Evolutionary conservation across 2,888 invertebrate genomes (phyloP).

Genomic region (Drosophila paramelanica): DNA sequence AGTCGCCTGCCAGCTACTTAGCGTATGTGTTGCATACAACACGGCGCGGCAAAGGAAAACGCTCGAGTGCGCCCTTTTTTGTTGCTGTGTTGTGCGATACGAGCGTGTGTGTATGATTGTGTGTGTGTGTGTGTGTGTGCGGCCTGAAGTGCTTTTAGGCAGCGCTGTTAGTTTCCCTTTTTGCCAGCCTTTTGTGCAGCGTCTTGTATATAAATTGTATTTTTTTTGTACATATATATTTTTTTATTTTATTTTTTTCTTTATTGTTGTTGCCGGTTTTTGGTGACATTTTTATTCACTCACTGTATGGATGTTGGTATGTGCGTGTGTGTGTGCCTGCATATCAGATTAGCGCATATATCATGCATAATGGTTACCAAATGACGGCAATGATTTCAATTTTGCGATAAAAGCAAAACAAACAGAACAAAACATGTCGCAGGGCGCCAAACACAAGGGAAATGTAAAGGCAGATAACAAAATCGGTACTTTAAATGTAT

Average conservation of each 20-base stretch:
- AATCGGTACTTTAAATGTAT: slow-evolving; percentile 1
- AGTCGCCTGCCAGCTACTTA: slow-evolving; percentile 65
- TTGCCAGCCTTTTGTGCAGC: slow-evolving; percentile 52
- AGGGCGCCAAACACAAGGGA: slow-evolving; percentile 1
- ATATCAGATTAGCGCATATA: slow-evolving; percentile 78
- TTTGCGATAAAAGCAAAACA: slow-evolving; percentile 56
- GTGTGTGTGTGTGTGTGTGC: slow-evolving; percentile 27
- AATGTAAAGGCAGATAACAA: background rate
- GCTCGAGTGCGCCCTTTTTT: slow-evolving; percentile 38
- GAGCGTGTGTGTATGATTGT: slow-evolving; percentile 17
- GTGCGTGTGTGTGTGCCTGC: slow-evolving; percentile 47
- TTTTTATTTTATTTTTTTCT: slow-evolving; percentile 20
- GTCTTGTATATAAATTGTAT: slow-evolving; percentile 64
- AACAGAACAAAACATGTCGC: slow-evolving; percentile 11
- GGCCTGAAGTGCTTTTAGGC: slow-evolving; percentile 60
- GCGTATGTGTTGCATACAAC: slow-evolving; percentile 75
- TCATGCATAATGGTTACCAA: slow-evolving; percentile 76
- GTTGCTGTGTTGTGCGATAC: slow-evolving; percentile 7
- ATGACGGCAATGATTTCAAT: slow-evolving; percentile 78
- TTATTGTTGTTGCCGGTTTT: slow-evolving; percentile 62
- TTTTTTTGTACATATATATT: slow-evolving; percentile 15
- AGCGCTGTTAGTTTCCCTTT: slow-evolving; percentile 68
- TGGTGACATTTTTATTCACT: slow-evolving; percentile 74
- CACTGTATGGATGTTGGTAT: slow-evolving; percentile 29
- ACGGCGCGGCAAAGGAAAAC: slow-evolving; percentile 26